phyloP scores from a whole-genome alignment of 2,113 vertebrate species.

The Onychostruthus taczanowskii region DNA sequence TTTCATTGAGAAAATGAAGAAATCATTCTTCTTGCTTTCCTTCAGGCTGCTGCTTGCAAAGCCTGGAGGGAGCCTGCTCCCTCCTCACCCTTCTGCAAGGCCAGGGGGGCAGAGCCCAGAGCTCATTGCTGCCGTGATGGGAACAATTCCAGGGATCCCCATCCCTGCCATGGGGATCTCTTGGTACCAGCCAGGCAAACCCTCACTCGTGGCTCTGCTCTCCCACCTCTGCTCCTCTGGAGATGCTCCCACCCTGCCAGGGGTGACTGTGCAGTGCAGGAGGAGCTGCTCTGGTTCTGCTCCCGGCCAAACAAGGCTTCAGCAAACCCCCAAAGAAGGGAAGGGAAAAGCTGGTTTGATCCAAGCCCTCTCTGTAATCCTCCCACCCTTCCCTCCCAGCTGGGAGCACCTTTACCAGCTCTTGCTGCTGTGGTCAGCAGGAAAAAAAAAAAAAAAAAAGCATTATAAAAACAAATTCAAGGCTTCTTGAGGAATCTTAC shows the following conservation, averaged over 20 bases:
- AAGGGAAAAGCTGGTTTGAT: neutral
- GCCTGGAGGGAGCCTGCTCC: neutral
- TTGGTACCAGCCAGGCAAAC: neutral
- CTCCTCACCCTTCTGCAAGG: neutral
- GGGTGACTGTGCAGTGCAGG: too few species aligned
- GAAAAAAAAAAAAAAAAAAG: neutral
- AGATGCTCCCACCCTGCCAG: neutral
- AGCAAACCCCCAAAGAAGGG: neutral
- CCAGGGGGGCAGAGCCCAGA: neutral
- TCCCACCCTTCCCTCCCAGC: neutral
- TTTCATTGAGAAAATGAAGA: neutral
- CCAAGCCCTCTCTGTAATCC: neutral
- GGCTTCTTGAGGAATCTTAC: neutral
- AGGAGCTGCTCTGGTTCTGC: neutral
- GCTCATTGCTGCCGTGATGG: neutral
- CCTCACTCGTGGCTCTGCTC: neutral
- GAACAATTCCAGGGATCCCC: neutral
- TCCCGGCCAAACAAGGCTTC: neutral
- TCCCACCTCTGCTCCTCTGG: neutral
- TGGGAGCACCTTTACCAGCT: neutral
- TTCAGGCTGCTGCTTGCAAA: neutral
- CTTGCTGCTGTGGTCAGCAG: neutral
- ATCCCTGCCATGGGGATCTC: neutral
- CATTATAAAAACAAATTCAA: neutral
- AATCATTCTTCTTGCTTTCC: neutral